Base-by-base conservation (phyloP, 2,888 invertebrate genomes). In the Drosophila leonis region DNA sequence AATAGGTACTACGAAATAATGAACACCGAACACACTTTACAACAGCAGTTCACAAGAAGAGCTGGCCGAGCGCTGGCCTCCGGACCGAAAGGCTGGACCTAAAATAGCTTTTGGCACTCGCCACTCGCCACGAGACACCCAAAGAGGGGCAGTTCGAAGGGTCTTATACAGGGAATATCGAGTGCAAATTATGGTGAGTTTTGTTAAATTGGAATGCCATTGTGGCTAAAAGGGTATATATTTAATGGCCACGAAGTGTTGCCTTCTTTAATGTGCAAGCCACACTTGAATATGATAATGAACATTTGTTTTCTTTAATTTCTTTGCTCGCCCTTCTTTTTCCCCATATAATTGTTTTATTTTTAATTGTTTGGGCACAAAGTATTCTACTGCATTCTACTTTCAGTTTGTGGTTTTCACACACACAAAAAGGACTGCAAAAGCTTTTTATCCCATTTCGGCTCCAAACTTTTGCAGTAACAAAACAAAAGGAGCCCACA, bases 1-100 rank as follows among this genome's bases (percentile, higher is more conserved):
- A 87, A 87, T 82, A 73, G 86, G 52, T 72, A 74, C 86, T 81
- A 57, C 77, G 74, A 86, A 85, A 86, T 86, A 85, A 86, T 86
- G 85, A 85, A 84, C 84, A 80, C 69, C 80, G 48, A 61, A 63
- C 49, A 35, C 70, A 78, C 70, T 74, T 66, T 70, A 55, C 62
- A 68, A 37, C 65, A 60, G 59, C 55, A 73, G 42, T 48, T 61
- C 46, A 13, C 48, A 56, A 35, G 33, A 33, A 48, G 48, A 64
- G 56, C 27, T 55, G 55, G 12, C 62, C 57, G 24, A 48, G 15
- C 7, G 49, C 35, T 42, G 49, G 27, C 33, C 48, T 10, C 7
- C 31, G 4, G 12, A 4, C 27, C 35, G 52, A 31, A 33, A 29
- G 56, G 37, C 37, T 35, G 65, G 54, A 35, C 67, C 56, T 67